Evolutionary conservation across 2,888 invertebrate genomes (phyloP).

Genomic region (Oscheius sp.): DNA sequence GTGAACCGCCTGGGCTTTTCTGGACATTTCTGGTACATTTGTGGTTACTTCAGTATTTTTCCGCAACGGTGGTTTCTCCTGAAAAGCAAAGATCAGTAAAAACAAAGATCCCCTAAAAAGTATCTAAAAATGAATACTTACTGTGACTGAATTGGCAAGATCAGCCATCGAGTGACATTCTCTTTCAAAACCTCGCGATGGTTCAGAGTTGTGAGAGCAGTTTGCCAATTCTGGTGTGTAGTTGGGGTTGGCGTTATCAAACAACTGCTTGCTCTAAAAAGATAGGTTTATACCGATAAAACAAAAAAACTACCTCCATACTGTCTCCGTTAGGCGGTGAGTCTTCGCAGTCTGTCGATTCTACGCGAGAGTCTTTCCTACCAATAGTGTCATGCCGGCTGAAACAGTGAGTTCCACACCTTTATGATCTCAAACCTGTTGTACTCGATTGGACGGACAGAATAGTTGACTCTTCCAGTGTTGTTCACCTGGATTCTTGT

Average conservation of each 20-base stretch:
- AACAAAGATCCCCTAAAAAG: neutral
- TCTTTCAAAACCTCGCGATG: constrained; percentile 55
- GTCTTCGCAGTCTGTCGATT: constrained; percentile 62
- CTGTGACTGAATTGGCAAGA: constrained; percentile 47
- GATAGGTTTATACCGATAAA: too few relatives aligned
- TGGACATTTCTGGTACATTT: constrained; percentile 48
- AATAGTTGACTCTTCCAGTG: constrained; percentile 57
- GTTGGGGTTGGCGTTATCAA: constrained; percentile 5
- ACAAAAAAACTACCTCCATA: constrained; percentile 36
- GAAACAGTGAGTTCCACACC: neutral
- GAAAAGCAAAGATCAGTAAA: constrained; percentile 8
- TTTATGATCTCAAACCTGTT: neutral
- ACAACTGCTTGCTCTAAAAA: constrained; percentile 16
- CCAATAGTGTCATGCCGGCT: constrained; percentile 23
- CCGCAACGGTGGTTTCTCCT: constrained; percentile 50
- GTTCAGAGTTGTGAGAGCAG: constrained; percentile 43
- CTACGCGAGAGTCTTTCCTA: constrained; percentile 37
- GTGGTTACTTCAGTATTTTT: constrained; percentile 60
- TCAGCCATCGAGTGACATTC: constrained; percentile 69
- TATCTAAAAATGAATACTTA: neutral
- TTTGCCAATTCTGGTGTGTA: constrained; percentile 31
- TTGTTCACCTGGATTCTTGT: constrained; percentile 55
- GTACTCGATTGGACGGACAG: constrained; percentile 60
- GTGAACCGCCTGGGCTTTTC: constrained; percentile 51
- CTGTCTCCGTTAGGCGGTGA: constrained; percentile 55